Evolutionary conservation across 2,888 invertebrate genomes (phyloP).

Genomic region (Apocheima hispidaria): DNA sequence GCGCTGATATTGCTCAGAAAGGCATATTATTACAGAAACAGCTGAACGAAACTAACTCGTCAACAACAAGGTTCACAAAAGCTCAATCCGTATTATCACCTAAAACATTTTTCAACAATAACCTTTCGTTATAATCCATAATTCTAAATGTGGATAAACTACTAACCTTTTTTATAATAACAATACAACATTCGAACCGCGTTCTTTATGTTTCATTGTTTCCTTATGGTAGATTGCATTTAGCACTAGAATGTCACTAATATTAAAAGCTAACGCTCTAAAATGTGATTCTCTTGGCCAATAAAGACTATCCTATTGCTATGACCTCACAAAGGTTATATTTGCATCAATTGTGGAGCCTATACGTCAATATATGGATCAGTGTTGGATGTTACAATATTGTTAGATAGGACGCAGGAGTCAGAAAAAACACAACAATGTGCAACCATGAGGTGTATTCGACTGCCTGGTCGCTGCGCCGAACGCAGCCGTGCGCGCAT

Average conservation of each 20-base stretch:
- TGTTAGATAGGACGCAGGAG: too few relatives aligned
- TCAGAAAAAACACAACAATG: too few relatives aligned
- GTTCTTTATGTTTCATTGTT: conserved; percentile 70
- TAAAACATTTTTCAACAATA: conserved; percentile 86
- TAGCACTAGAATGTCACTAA: conserved; percentile 85
- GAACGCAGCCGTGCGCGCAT: too few relatives aligned
- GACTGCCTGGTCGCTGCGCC: too few relatives aligned
- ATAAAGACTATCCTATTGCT: conserved; percentile 56
- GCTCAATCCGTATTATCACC: conserved; percentile 83
- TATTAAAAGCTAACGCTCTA: conserved; percentile 81
- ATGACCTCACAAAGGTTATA: not conserved
- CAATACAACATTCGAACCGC: conserved; percentile 83
- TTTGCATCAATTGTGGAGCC: not conserved
- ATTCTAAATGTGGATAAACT: conserved; percentile 83
- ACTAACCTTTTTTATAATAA: conserved; percentile 81
- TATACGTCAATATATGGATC: not conserved
- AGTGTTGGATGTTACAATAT: not conserved
- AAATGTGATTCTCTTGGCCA: conserved; percentile 63
- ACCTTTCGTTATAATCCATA: conserved; percentile 76
- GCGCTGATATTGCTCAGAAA: not conserved
- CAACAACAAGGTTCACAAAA: conserved; percentile 80
- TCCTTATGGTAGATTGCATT: conserved; percentile 72
- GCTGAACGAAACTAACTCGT: conserved; percentile 58
- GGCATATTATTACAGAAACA: conserved; percentile 26
- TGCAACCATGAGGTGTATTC: too few relatives aligned